Conservation (phyloP, 2,797 vertebrate species). For the Synanceia verrucosa region DNA sequence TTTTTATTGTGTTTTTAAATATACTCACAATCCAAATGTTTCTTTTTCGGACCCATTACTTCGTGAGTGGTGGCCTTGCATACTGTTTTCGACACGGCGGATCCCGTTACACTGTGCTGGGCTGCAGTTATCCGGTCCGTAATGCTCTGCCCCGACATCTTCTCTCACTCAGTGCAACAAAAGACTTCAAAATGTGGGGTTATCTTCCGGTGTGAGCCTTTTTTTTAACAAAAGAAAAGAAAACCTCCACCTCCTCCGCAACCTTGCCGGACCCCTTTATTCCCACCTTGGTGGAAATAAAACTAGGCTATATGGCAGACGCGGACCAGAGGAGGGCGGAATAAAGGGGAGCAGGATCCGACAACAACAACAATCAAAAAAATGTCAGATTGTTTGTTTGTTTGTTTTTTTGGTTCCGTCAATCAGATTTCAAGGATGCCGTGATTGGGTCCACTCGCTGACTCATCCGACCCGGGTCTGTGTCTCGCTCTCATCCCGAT, state of each 20-base stretch:
- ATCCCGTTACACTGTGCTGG: slow-evolving; percentile 96
- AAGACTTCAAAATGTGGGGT: slow-evolving; percentile 14
- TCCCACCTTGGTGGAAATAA: slow-evolving; percentile 59
- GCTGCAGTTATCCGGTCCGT: slow-evolving; percentile 95
- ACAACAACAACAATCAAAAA: slow-evolving; percentile 34
- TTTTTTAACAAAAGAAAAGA: slow-evolving; percentile 19
- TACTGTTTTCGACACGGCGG: slow-evolving; percentile 90
- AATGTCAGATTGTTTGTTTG: neutral
- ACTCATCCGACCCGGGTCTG: slow-evolving; percentile 73
- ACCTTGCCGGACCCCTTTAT: slow-evolving; percentile 42
- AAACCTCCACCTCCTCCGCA: slow-evolving; percentile 62
- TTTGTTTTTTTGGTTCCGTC: slow-evolving; percentile 18
- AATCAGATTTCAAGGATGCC: slow-evolving; percentile 51
- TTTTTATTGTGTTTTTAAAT: neutral
- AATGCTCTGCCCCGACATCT: slow-evolving; percentile 96
- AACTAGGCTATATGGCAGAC: slow-evolving; percentile 65
- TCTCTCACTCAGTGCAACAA: slow-evolving; percentile 65
- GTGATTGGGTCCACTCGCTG: slow-evolving; percentile 62
- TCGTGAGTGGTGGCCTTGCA: slow-evolving; percentile 94
- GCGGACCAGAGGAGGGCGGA: slow-evolving; percentile 69
- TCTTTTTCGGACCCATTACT: slow-evolving; percentile 92
- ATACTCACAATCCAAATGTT: slow-evolving; percentile 94
- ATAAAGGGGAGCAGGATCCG: slow-evolving; percentile 54
- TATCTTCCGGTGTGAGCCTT: slow-evolving; percentile 15
- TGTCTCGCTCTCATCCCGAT: slow-evolving; percentile 74